Evolutionary conservation across 35 echinoderm and acorn worm species (phyloP), one percentile per base, ranked within the genome.

Genomic region (Ophiothrix spiculata): DNA sequence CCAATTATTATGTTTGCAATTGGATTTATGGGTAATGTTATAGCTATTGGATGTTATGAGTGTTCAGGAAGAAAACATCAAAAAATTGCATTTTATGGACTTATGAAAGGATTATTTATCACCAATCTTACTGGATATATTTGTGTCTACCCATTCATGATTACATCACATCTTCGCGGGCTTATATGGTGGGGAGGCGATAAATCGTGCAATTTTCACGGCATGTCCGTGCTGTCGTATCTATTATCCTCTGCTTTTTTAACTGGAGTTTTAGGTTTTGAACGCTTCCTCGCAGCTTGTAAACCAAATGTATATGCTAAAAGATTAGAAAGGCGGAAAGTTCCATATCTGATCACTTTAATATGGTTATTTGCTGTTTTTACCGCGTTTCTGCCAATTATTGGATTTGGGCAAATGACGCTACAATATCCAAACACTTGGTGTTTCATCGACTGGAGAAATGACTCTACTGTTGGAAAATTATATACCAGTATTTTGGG

Each of bases 371-470:
- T 99, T 37, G 90, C 92, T 0, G 69, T 80, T 11, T 99, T 99
- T 56, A 91, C 89, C 10, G 85, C 92, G 3, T 85, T 99, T 32
- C 41, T 99, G 49, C 96, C 96, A 6, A 73, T 94, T 19, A 86
- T 93, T 32, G 96, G 96, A 3, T 99, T 99, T 77, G 96, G 96
- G 39, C 56, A 80, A 38, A 91, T 94, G 41, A 60, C 74, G 14
- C 38, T 91, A 35, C 89, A 91, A 32, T 99, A 94, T 33, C 96
- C 96, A 21, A 38, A 80, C 35, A 99, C 96, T 28, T 99, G 96
- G 96, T 99, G 96, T 79, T 99, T 99, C 42, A 87, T 99, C 2
- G 86, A 99, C 64, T 94, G 92, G 96, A 60, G 92, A 16, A 83
- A 93, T 39, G 85, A 93, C 39, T 82, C 91, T 39, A 99, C 96